Evolutionary conservation across 1,140 invertebrate species (phyloP), one percentile per base, ranked within the genome.

Genomic region (Archivesica marissinica): DNA sequence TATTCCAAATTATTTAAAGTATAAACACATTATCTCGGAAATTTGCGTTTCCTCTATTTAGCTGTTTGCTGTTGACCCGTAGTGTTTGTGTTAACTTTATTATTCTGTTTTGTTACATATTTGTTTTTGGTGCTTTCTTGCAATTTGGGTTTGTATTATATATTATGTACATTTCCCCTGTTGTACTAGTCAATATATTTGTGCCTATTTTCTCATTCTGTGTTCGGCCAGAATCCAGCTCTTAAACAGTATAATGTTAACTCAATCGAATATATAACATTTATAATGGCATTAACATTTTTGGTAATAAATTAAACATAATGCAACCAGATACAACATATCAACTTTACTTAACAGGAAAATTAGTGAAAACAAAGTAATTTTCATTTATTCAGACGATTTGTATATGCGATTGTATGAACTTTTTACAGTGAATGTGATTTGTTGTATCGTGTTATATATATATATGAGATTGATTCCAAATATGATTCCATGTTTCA

Each of bases 191-290:
- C 68, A 72, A 72, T 33, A 33, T 47, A 25, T 33, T 44, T 72
- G 68, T 72, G 68, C 68, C 68, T n/a, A 72, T 72, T 47, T 44
- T 70, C 66, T 44, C 66, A 70, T 47, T 44, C 33, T 70, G 41
- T 28, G 23, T 6, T 66, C 11, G 6, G 28, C 41, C n/a, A n/a
- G 66, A 44, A 70, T 28, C 66, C 30, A 70, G 30, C 38, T 66
- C 39, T 38, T 7, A 35, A 66, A 59, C 17, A 7, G 50, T n/a
- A 54, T 54, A 54, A n/a, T 15, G 4, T 3, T 4, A n/a, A n/a
- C 4, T 54, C 17, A n/a, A 3, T 54, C 4, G 4, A 23, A 7
- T 20, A n/a, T 15, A 11, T 3, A 54, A 20, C 15, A n/a, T 3
- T 54, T 9, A 15, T 54, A 54, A 7, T 3, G n/a, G n/a, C n/a